Conservation (phyloP, 2,888 invertebrate genomes). For the Rhyacophila evoluta region DNA sequence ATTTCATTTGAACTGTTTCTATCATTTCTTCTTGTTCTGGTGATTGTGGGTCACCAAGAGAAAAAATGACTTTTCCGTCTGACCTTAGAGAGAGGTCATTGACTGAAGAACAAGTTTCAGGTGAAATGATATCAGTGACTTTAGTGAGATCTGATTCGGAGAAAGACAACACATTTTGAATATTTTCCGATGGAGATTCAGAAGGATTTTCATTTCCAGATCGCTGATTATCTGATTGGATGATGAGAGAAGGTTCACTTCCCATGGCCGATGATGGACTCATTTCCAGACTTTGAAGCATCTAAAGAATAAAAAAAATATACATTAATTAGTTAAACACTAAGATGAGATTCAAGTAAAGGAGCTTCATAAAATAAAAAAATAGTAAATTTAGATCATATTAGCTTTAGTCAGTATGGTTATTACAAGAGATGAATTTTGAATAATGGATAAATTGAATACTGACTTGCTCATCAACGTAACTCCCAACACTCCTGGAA, state of each 20-base stretch:
- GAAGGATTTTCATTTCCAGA: slow-evolving; percentile 27
- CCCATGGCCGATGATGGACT: slow-evolving; percentile 68
- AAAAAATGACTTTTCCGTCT: slow-evolving; percentile 62
- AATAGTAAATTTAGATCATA: too few species aligned
- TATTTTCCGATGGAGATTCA: slow-evolving; percentile 34
- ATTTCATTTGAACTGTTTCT: background rate
- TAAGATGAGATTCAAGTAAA: too few species aligned
- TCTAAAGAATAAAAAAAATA: slow-evolving; percentile 58
- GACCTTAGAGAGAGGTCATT: slow-evolving; percentile 45
- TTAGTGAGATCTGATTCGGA: slow-evolving; percentile 65
- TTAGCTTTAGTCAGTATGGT: too few species aligned
- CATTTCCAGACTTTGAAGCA: slow-evolving; percentile 61
- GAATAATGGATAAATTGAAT: background rate
- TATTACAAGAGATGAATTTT: too few species aligned
- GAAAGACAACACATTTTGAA: slow-evolving; percentile 54
- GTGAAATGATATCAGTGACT: slow-evolving; percentile 48
- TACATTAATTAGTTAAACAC: too few species aligned
- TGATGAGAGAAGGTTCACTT: slow-evolving; percentile 64
- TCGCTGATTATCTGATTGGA: slow-evolving; percentile 58
- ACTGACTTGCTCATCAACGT: slow-evolving; percentile 64
- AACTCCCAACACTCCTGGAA: slow-evolving; percentile 67
- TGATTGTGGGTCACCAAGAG: slow-evolving; percentile 60
- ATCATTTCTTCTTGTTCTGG: background rate
- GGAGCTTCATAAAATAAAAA: too few species aligned
- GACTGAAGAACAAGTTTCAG: slow-evolving; percentile 43